phyloP scores from a whole-genome alignment of 92 coral and sea anemone genomes.

The Porites lobata region DNA sequence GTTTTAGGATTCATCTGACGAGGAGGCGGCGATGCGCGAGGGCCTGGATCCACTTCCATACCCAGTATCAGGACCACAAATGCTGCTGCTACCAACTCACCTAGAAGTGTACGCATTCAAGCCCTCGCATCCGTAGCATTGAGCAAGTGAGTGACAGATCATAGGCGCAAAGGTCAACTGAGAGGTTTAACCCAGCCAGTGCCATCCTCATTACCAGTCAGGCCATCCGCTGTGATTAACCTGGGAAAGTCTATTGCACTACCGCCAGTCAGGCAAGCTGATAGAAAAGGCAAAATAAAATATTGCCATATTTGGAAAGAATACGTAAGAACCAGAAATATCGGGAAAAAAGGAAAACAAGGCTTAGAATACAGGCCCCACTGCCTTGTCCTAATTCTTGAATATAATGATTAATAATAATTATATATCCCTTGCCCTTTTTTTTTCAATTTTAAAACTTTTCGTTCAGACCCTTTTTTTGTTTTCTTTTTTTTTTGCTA shows the following conservation, averaged over 20 bases:
- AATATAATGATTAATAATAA: too few species aligned
- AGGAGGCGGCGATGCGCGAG: constrained; percentile 6
- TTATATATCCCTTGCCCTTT: too few species aligned
- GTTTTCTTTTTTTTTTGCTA: too few species aligned
- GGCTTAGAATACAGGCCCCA: neutral
- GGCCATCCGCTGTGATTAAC: constrained; percentile 26
- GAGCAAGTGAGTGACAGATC: constrained; percentile 17
- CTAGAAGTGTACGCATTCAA: too few species aligned
- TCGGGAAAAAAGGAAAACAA: neutral
- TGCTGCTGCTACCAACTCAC: neutral
- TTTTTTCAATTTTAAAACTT: too few species aligned
- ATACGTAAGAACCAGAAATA: neutral
- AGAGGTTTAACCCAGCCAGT: constrained; percentile 27
- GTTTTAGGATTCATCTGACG: constrained; percentile 21
- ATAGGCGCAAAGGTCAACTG: constrained; percentile 24
- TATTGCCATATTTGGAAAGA: neutral
- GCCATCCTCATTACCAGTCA: constrained; percentile 13
- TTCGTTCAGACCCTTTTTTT: too few species aligned
- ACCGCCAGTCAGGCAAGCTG: constrained; percentile 24
- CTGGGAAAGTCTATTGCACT: constrained; percentile 46
- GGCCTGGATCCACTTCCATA: neutral
- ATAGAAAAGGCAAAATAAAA: constrained; percentile 2
- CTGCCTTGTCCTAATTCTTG: neutral
- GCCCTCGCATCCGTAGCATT: constrained; percentile 9
- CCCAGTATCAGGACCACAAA: constrained; percentile 1